Percentiles rank a stretch among this genome's conserved stretches.
phyloP scores from a whole-genome alignment of 1,140 invertebrate genomes.

The Lepidurus couesii region DNA sequence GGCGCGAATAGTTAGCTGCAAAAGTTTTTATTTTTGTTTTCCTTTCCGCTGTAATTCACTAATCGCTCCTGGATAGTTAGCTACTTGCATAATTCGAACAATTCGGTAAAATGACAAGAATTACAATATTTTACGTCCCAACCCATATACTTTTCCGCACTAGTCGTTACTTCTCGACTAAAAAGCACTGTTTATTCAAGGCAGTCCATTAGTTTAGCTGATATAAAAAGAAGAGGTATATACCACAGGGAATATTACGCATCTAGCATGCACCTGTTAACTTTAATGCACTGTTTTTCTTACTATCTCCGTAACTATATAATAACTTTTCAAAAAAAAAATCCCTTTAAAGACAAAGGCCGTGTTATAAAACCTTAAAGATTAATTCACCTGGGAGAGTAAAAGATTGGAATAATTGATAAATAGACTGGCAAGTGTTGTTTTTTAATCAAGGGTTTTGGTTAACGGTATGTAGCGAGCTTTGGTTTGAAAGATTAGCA shows the following conservation, averaged over 20 bases:
- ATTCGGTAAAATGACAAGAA: too few species aligned
- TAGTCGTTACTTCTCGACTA: neutral
- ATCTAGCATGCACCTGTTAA: neutral
- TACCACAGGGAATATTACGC: neutral
- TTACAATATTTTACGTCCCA: too few species aligned
- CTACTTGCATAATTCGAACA: too few species aligned
- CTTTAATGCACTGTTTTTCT: neutral
- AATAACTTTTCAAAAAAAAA: neutral
- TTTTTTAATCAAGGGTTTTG: neutral
- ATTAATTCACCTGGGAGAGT: neutral
- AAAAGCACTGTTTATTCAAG: constrained; percentile 5
- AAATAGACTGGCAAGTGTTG: neutral
- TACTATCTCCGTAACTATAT: neutral
- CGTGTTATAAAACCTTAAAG: neutral
- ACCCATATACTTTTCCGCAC: too few species aligned
- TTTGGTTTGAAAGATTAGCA: neutral
- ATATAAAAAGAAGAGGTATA: neutral
- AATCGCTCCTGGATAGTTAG: too few species aligned
- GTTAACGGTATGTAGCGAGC: neutral
- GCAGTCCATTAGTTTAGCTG: neutral
- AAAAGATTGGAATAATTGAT: neutral
- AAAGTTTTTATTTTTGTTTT: too few species aligned
- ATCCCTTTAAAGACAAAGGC: neutral
- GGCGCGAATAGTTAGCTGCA: too few species aligned
- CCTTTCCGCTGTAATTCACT: too few species aligned